Evolutionary conservation across 1,140 invertebrate genomes (phyloP).

Genomic region (Dysdera silvatica): DNA sequence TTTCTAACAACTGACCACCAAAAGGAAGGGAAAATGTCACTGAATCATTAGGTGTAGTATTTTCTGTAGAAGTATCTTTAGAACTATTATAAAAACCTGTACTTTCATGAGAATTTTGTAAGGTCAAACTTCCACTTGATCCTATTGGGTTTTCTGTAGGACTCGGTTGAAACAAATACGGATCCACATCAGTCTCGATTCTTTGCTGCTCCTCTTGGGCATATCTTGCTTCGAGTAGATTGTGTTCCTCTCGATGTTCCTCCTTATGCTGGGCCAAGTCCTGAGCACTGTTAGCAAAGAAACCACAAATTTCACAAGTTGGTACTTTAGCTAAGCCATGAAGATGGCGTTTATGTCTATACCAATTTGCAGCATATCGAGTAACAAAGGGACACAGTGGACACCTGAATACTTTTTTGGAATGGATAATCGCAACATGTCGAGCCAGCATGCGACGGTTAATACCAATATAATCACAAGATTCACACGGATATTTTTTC

Average conservation of each 20-base stretch:
- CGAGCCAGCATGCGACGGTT: conserved; percentile 32
- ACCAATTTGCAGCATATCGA: conserved; percentile 28
- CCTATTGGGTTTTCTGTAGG: no score
- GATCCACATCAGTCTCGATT: background rate
- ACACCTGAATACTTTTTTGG: conserved; percentile 31
- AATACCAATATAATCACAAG: conserved; percentile 28
- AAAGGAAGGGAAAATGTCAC: conserved; percentile 13
- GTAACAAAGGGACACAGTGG: conserved; percentile 34
- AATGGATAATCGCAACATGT: conserved; percentile 32
- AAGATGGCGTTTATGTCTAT: conserved; percentile 25
- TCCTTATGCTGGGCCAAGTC: conserved; percentile 27
- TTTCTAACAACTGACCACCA: no score
- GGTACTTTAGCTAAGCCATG: conserved; percentile 20
- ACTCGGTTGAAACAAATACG: background rate
- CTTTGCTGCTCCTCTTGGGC: conserved; percentile 21
- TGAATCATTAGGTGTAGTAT: no score
- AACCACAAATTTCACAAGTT: conserved; percentile 27
- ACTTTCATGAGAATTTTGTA: no score
- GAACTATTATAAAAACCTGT: no score
- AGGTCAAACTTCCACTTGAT: no score
- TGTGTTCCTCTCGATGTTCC: conserved; percentile 14
- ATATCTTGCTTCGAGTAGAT: conserved; percentile 18
- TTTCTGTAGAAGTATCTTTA: no score
- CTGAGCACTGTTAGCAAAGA: conserved; percentile 20
- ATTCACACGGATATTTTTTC: conserved; percentile 27